Base-by-base conservation (phyloP, 2,797 vertebrate genomes). In the Galaxias olidus region DNA sequence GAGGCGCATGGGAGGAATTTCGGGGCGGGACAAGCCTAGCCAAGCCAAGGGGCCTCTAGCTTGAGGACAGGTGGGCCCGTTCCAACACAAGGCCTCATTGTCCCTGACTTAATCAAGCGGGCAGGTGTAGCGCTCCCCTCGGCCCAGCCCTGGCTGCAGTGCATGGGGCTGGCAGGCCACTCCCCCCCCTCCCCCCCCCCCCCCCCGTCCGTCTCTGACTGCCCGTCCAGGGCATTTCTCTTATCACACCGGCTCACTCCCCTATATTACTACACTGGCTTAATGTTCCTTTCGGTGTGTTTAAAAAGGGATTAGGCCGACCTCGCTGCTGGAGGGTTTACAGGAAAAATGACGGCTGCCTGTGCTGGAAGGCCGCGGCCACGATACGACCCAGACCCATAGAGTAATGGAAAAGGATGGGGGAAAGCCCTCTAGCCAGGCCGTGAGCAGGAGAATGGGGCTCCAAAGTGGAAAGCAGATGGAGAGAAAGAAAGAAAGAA, bases 11-110 rank as follows among this genome's bases (percentile, higher is more conserved):
- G 75, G 73, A 72, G 79, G 88, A 88, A 90, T 91, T 90, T 89
- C 57, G 66, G 73, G 66, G 70, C 72, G 75, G 77, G 76, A 83
- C 63, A 79, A 75, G 86, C 72, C 77, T 70, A 71, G 73, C 72
- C 77, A 72, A 71, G 73, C 44, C n/a, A 55, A 69, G 84, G 30
- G 77, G 72, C 71, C 79, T 82, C 73, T 62, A 66, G 61, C 81
- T 63, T 79, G 83, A 11, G 75, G 84, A 86, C 91, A 93, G 90
- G 90, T 93, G 90, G 89, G 86, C 85, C 82, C 71, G 74, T 79
- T 74, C 62, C 69, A 82, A 93, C 91, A 93, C 84, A 86, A 77
- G 62, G 69, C 30, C 60, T 76, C 79, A 74, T 91, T 93, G 90
- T 93, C 65, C 60, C 11, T 18, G 59, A 75, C 78, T 86, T 84